Evolutionary conservation across 2,113 vertebrate species (phyloP).

Genomic region (Acanthisitta chloris): DNA sequence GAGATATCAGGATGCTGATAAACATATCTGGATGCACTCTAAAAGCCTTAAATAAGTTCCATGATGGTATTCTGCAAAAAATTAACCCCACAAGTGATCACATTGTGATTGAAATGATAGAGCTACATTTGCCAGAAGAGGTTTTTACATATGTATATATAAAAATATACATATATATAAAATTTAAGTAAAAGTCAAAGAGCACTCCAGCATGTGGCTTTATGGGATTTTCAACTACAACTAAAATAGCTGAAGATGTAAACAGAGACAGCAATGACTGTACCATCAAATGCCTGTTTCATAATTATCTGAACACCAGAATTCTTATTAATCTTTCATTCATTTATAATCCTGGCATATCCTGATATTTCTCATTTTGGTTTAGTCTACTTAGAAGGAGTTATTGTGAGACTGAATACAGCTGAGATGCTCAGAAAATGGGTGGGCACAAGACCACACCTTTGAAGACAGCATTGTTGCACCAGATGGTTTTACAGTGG

Average conservation of each 20-base stretch:
- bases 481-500: neutral
- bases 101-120: neutral
- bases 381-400: slow-evolving; percentile 41
- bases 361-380: slow-evolving; percentile 42
- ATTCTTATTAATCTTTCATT: slow-evolving; percentile 63
- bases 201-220: slow-evolving; percentile 20
- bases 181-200: slow-evolving; percentile 49
- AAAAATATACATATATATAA: too few species aligned
- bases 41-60: neutral
- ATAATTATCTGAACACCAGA: slow-evolving; percentile 75
- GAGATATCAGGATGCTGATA: neutral
- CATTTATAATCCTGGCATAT: slow-evolving; percentile 67
- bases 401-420: neutral
- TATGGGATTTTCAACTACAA: slow-evolving; percentile 71
- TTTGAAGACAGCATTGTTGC: neutral
- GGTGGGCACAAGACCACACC: neutral
- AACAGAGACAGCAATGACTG: slow-evolving; percentile 71
- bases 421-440: neutral
- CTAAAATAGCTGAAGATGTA: slow-evolving; percentile 71
- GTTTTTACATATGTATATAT: too few species aligned
- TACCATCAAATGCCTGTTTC: slow-evolving; percentile 74
- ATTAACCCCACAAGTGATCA: neutral
- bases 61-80: neutral
- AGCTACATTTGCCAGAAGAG: neutral
- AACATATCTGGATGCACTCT: neutral